Percentiles rank a stretch among this genome's conserved stretches.
Conservation (phyloP, 2,888 invertebrate genomes). For the Cylindroiulus punctatus region DNA sequence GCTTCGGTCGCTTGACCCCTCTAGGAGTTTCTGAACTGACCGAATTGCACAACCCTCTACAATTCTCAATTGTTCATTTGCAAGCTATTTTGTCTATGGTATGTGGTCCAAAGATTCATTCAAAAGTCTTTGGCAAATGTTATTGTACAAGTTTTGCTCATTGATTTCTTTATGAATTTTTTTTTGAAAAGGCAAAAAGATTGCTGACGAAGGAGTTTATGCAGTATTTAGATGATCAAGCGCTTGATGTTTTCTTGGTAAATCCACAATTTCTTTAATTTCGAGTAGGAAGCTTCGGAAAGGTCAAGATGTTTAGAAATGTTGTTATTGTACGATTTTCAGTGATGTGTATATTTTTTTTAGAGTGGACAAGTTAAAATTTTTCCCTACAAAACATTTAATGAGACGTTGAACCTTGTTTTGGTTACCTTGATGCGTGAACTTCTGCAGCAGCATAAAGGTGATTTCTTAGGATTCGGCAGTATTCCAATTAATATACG, state of each 20-base stretch:
- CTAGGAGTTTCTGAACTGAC: conserved; percentile 59
- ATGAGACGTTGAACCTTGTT: conserved; percentile 92
- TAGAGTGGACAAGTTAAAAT: conserved; percentile 71
- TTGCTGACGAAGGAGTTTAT: conserved; percentile 85
- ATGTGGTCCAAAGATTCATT: conserved; percentile 58
- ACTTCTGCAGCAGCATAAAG: conserved; percentile 85
- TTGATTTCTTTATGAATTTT: conserved; percentile 10
- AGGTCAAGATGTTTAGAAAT: too few species aligned
- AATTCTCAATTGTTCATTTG: conserved; percentile 64
- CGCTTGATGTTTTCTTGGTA: conserved; percentile 78
- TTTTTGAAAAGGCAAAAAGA: conserved; percentile 75
- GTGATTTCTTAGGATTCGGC: conserved; percentile 62
- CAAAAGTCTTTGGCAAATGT: not conserved
- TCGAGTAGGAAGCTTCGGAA: too few species aligned
- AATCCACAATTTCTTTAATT: conserved; percentile 20
- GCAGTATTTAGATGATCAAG: conserved; percentile 83
- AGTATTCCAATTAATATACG: not conserved
- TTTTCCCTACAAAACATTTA: conserved; percentile 93
- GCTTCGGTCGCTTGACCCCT: conserved; percentile 70
- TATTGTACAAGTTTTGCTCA: not conserved
- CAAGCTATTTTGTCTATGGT: conserved; percentile 65
- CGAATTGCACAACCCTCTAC: conserved; percentile 62
- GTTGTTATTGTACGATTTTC: not conserved
- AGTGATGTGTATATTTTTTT: conserved; percentile 53
- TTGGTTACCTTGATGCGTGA: conserved; percentile 92